Conservation (phyloP, 2,113 vertebrate genomes). For the Ancistrus triradiatus region DNA sequence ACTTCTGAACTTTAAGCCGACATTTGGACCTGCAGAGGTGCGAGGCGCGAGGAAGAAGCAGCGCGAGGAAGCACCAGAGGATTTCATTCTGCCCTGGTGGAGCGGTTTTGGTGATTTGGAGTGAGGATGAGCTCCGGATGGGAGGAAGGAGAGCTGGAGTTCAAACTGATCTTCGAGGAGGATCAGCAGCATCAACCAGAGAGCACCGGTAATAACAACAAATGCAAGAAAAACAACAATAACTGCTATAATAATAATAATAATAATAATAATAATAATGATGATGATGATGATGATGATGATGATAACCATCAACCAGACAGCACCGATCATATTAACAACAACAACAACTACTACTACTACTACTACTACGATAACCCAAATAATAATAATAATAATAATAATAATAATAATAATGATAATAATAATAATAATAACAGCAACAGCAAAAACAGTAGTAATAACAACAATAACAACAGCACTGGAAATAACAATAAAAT, state of each 20-base stretch:
- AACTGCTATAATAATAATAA: too few species aligned
- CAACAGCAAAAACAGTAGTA: background rate
- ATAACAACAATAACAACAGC: background rate
- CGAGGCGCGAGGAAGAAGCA: too few species aligned
- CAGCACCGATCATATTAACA: constrained; percentile 4
- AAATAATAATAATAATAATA: too few species aligned
- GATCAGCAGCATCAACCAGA: constrained; percentile 53
- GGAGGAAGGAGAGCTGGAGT: constrained; percentile 78
- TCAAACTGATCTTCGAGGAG: constrained; percentile 76
- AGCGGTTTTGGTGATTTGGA: constrained; percentile 19
- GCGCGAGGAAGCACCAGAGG: background rate
- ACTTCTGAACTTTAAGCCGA: background rate
- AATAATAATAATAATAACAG: background rate
- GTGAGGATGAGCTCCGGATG: constrained; percentile 70
- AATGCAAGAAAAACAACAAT: background rate
- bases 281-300: too few species aligned
- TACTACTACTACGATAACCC: too few species aligned
- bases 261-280: too few species aligned
- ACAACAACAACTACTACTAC: too few species aligned
- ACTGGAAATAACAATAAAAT: background rate
- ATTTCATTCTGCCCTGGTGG: too few species aligned
- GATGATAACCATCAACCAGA: constrained; percentile 53
- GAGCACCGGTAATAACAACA: background rate
- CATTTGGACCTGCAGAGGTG: background rate
- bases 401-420: background rate